A percentile compares a stretch with the other conserved stretches of the same genome.
Evolutionary conservation across 2,888 invertebrate genomes (phyloP).

Genomic region (Belgica antarctica): DNA sequence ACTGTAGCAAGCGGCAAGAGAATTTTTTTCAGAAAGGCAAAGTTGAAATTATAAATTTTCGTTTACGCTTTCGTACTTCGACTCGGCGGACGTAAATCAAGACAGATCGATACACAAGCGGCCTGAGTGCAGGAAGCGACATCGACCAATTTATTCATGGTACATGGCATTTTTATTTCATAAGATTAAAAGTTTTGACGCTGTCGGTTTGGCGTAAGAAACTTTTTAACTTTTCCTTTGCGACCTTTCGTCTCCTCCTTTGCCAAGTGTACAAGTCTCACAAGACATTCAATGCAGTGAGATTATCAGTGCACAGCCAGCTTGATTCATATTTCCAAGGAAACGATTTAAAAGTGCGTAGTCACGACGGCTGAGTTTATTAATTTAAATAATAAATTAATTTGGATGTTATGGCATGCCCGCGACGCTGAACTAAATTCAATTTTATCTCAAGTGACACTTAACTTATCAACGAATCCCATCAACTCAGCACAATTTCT

Average conservation of each 20-base stretch:
- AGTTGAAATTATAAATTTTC: background rate
- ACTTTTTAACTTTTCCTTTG: constrained; percentile 18
- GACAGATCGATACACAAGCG: background rate
- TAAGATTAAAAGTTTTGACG: constrained; percentile 40
- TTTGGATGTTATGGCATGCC: too few relatives aligned
- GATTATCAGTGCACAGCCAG: constrained; percentile 25
- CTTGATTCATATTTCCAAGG: background rate
- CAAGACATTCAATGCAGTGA: constrained; percentile 17
- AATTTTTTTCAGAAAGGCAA: background rate
- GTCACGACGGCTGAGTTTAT: too few relatives aligned
- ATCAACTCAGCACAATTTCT: background rate
- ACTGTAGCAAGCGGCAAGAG: background rate
- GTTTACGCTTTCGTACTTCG: too few relatives aligned
- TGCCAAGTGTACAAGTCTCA: too few relatives aligned
- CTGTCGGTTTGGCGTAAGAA: constrained; percentile 10
- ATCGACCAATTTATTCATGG: constrained; percentile 31
- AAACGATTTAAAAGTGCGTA: too few relatives aligned
- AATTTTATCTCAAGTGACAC: too few relatives aligned
- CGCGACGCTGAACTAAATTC: too few relatives aligned
- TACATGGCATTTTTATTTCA: constrained; percentile 40
- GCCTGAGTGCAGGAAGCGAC: background rate
- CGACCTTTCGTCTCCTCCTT: background rate
- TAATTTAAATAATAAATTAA: too few relatives aligned
- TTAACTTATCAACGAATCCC: background rate
- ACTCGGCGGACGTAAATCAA: constrained; percentile 5